A percentile compares a stretch with the other conserved stretches of the same genome.
phyloP scores from a whole-genome alignment of 1,140 invertebrate genomes.

The Coptotermes formosanus region DNA sequence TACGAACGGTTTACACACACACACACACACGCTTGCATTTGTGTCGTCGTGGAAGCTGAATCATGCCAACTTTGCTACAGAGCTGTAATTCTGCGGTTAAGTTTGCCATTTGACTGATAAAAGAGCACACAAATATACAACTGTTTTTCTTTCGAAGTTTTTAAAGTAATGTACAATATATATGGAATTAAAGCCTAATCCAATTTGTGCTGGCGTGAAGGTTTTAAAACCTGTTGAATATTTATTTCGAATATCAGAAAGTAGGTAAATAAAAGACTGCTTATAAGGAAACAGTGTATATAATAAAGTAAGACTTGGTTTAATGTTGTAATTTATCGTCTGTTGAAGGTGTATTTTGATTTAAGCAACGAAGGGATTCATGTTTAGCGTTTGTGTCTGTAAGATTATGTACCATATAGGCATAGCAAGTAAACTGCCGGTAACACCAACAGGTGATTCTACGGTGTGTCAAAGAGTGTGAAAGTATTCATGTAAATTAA shows the following conservation, averaged over 20 bases:
- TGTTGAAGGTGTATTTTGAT: neutral
- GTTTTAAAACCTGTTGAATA: neutral
- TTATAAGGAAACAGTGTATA: neutral
- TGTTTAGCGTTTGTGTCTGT: neutral
- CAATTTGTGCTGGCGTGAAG: conserved; percentile 2
- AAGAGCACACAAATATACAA: neutral
- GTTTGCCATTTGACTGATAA: neutral
- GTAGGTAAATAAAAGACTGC: neutral
- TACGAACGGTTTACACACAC: too few relatives aligned
- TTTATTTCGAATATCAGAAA: neutral
- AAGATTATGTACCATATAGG: neutral
- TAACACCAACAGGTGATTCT: neutral
- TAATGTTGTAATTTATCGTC: conserved; percentile 17
- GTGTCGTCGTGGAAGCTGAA: too few relatives aligned
- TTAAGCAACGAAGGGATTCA: neutral
- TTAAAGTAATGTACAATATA: neutral
- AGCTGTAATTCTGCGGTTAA: neutral
- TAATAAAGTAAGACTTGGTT: neutral
- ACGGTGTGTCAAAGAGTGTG: neutral
- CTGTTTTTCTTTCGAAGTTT: neutral
- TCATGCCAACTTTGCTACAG: too few relatives aligned
- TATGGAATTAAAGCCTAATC: neutral
- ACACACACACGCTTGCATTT: too few relatives aligned
- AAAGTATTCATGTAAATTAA: neutral
- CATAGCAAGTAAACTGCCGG: neutral